Evolutionary conservation across 2,797 vertebrate species (phyloP), one percentile per base, ranked within the genome.

Genomic region (Rhincodon typus): DNA sequence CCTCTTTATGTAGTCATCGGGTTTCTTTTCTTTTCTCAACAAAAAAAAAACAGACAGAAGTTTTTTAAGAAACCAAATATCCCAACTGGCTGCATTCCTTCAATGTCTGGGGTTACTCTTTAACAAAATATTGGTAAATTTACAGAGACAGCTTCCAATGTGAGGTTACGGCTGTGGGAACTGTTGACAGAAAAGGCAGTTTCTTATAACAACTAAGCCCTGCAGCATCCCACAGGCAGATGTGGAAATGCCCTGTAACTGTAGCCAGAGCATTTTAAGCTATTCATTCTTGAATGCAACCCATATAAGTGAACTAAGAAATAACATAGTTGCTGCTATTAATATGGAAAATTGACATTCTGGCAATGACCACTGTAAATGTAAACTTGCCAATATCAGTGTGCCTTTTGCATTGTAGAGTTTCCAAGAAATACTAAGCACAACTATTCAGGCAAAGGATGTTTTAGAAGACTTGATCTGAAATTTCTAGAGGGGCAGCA

Each of bases 61-160:
- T 69, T 93, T 38, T 67, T 93, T 42, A 8, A 67, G n/a, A 93
- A 93, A 93, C 90, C 90, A 93, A 93, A 93, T 42, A 62, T 93
- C 62, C 66, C 8, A 38, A 67, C 62, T 69, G 66, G 90, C 90
- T 93, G 62, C 42, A 46, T 69, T 93, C 34, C 66, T 69, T 25
- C 90, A 21, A 67, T 67, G 57, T 42, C 90, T 69, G 34, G 34
- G 19, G 62, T 93, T 42, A 38, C n/a, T 69, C 38, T 25, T 93
- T 93, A 42, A 67, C n/a, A 67, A 93, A 93, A 93, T 67, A 93
- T 66, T 93, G 21, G 38, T 25, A 93, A 53, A 93, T 69, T 69
- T 93, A 23, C n/a, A 69, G 66, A 93, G 62, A 69, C 90, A 93
- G 66, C 62, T 93, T 93, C 90, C 90, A 93, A 42, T 42, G 34